Evolutionary conservation across 2,888 invertebrate genomes (phyloP).

Genomic region (Bellardia bayeri): DNA sequence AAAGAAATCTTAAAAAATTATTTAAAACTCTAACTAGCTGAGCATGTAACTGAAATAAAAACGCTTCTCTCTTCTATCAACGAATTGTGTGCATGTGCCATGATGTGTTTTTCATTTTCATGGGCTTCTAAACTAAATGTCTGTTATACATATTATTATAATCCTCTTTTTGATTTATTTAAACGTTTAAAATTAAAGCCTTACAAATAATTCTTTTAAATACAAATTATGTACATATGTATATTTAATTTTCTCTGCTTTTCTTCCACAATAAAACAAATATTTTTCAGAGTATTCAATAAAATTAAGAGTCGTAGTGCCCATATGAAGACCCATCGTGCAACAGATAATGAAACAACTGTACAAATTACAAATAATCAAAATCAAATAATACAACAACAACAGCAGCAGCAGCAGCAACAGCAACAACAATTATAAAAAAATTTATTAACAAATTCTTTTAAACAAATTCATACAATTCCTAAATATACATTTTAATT

Average conservation of each 20-base stretch:
- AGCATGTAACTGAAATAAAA: conserved; percentile 48
- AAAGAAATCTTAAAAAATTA: neutral
- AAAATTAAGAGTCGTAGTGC: conserved; percentile 99
- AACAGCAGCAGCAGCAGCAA: conserved; percentile 68
- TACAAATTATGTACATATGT: too few species aligned
- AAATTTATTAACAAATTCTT: conserved; percentile 24
- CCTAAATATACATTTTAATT: conserved; percentile 30
- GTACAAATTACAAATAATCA: conserved; percentile 73
- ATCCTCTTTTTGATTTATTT: conserved; percentile 71
- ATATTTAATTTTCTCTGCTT: conserved; percentile 28
- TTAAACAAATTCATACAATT: conserved; percentile 45
- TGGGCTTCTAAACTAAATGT: conserved; percentile 72
- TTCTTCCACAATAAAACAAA: conserved; percentile 18
- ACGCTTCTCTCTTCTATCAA: conserved; percentile 45
- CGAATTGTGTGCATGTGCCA: conserved; percentile 44
- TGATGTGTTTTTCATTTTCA: conserved; percentile 41
- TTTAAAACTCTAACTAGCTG: conserved; percentile 24
- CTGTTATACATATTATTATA: conserved; percentile 42
- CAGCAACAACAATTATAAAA: conserved; percentile 68
- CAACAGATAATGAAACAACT: conserved; percentile 90
- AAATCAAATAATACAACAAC: conserved; percentile 73
- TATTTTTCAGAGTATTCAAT: conserved; percentile 93
- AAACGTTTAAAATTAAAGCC: conserved; percentile 2
- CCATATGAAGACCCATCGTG: conserved; percentile 99
- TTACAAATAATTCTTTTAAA: neutral